phyloP scores from a whole-genome alignment of 2,797 vertebrate genomes.

The Rhynchonycteris naso region DNA sequence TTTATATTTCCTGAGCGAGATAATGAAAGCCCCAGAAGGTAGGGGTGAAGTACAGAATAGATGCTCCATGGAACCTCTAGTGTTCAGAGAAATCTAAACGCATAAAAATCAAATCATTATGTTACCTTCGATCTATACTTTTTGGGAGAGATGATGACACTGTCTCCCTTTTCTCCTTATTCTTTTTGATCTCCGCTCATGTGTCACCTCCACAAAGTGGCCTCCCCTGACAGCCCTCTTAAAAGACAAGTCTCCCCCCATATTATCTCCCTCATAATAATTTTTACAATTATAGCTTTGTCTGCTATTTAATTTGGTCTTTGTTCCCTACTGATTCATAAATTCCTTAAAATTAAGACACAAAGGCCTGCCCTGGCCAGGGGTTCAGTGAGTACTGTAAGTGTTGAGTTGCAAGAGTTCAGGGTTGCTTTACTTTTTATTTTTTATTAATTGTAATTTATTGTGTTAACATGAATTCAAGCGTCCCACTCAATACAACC shows the following conservation, averaged over 20 bases:
- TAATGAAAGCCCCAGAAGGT: neutral
- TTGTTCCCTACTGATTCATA: neutral
- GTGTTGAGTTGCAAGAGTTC: too few relatives aligned
- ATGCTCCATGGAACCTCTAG: neutral
- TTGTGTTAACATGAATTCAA: too few relatives aligned
- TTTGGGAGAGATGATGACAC: neutral
- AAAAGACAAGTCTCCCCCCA: neutral
- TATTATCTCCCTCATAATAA: neutral
- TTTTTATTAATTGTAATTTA: too few relatives aligned
- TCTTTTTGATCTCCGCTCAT: neutral
- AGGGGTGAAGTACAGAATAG: neutral
- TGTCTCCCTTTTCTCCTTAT: neutral
- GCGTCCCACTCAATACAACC: too few relatives aligned
- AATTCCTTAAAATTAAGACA: neutral
- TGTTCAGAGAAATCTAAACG: neutral
- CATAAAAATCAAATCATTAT: neutral
- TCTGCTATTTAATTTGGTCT: neutral
- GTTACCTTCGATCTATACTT: neutral
- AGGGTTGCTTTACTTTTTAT: too few relatives aligned
- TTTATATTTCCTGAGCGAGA: neutral
- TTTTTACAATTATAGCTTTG: neutral
- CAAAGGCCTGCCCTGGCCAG: neutral
- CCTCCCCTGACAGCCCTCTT: neutral
- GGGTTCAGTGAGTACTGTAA: neutral
- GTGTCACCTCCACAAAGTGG: neutral